A percentile compares a stretch with the other conserved stretches of the same genome.
Evolutionary conservation across 1,140 invertebrate species (phyloP).

Genomic region (Forficula auricularia): DNA sequence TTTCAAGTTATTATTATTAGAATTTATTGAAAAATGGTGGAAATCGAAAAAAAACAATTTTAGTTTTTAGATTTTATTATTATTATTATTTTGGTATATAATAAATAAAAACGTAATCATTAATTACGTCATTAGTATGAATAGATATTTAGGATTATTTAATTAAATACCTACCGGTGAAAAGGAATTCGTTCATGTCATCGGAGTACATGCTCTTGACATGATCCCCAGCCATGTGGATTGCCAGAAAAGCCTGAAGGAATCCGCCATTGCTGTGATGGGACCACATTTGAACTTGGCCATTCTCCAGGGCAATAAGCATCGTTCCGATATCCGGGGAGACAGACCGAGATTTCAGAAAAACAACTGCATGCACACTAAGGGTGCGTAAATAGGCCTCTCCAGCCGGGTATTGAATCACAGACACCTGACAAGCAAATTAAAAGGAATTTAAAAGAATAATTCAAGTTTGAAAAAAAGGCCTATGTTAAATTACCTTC

Average conservation of each 20-base stretch:
- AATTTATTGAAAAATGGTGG: too few species aligned
- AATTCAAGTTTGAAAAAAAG: too few species aligned
- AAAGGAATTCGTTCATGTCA: constrained; percentile 39
- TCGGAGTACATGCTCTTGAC: constrained; percentile 44
- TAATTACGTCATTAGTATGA: too few species aligned
- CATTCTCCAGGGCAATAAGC: constrained; percentile 44
- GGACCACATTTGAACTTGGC: constrained; percentile 48
- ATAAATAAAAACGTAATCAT: too few species aligned
- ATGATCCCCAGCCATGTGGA: constrained; percentile 45
- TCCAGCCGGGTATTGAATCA: constrained; percentile 15
- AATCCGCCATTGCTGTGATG: constrained; percentile 47
- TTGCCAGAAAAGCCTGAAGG: constrained; percentile 38
- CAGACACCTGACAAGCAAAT: constrained; percentile 9
- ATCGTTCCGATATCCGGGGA: constrained; percentile 36
- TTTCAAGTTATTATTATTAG: too few species aligned
- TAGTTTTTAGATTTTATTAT: too few species aligned
- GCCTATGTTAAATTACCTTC: too few species aligned
- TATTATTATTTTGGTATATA: too few species aligned
- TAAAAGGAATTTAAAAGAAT: constrained; percentile 13
- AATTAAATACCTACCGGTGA: constrained; percentile 35
- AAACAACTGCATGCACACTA: constrained; percentile 24
- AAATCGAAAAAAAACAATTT: too few species aligned
- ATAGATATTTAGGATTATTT: too few species aligned
- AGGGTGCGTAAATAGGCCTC: too few species aligned
- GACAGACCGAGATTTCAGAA: constrained; percentile 30